Percentiles rank a stretch among this genome's conserved stretches.
Evolutionary conservation across 2,888 invertebrate species (phyloP).

Genomic region (Nomada fucata): DNA sequence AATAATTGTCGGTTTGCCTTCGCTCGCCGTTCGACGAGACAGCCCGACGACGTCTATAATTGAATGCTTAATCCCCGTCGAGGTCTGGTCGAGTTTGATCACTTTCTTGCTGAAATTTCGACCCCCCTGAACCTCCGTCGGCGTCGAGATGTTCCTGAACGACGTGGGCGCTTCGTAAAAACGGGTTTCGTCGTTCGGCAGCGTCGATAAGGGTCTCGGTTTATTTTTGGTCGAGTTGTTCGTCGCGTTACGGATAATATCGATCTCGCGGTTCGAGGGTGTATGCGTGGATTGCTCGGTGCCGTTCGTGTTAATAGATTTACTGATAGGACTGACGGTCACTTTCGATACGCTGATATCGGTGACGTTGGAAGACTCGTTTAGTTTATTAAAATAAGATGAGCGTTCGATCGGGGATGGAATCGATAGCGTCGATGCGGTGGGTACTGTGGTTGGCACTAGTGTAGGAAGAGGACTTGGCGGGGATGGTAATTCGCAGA

Average conservation of each 20-base stretch:
- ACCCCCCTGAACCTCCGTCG: constrained; percentile 15
- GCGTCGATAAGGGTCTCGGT: background rate
- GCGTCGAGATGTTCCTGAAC: constrained; percentile 51
- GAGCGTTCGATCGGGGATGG: constrained; percentile 27
- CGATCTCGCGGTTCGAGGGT: constrained; percentile 8
- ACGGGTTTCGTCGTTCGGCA: constrained; percentile 32
- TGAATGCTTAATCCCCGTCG: constrained; percentile 60
- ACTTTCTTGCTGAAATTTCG: constrained; percentile 14
- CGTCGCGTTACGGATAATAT: background rate
- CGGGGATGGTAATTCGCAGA: constrained; percentile 75
- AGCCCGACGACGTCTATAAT: constrained; percentile 44
- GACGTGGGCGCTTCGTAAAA: constrained; percentile 64
- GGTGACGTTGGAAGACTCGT: constrained; percentile 59
- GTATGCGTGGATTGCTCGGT: constrained; percentile 22
- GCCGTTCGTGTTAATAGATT: constrained; percentile 3
- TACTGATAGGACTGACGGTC: constrained; percentile 18
- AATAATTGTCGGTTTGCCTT: constrained; percentile 52
- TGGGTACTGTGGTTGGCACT: constrained; percentile 37
- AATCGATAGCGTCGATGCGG: constrained; percentile 48
- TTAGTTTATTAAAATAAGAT: constrained; percentile 41
- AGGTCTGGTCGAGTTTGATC: constrained; percentile 33
- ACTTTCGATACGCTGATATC: constrained; percentile 23
- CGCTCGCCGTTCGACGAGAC: constrained; percentile 38
- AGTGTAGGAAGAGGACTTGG: constrained; percentile 60
- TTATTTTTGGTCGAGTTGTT: background rate